Evolutionary conservation across 1,140 invertebrate genomes (phyloP).

Genomic region (Helicoverpa armigera): DNA sequence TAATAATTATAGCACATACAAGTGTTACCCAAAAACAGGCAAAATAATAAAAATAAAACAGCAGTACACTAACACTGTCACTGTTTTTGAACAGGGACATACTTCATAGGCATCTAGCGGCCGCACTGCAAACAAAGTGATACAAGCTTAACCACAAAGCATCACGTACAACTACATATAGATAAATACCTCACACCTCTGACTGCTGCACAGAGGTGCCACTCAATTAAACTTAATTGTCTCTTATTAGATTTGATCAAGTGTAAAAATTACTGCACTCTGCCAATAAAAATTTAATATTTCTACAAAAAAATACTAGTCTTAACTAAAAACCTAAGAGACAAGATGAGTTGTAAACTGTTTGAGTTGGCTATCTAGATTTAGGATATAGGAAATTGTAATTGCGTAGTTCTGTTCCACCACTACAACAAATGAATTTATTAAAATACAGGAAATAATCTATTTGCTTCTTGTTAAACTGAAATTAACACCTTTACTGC

Average conservation of each 20-base stretch:
- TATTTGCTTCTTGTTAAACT: no score
- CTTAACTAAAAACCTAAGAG: no score
- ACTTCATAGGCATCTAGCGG: slow-evolving; percentile 1
- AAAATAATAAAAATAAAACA: slow-evolving; percentile 18
- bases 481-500: no score
- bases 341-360: no score
- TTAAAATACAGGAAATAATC: no score
- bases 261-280: not conserved
- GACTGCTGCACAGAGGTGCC: not conserved
- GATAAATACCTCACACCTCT: not conserved
- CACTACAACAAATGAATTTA: no score
- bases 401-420: not conserved
- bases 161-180: not conserved
- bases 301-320: not conserved
- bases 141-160: slow-evolving; percentile 16
- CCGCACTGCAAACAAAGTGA: slow-evolving; percentile 42
- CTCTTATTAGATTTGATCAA: slow-evolving; percentile 8
- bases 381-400: not conserved
- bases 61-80: slow-evolving; percentile 75
- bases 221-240: slow-evolving; percentile 35
- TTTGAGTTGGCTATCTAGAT: no score
- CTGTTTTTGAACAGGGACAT: slow-evolving; percentile 80
- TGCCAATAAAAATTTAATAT: not conserved
- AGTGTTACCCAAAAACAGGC: slow-evolving; percentile 6
- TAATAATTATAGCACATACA: not conserved